Evolutionary conservation across 2,888 invertebrate species (phyloP), one percentile per base, ranked within the genome.

Genomic region (Agrotis puta): DNA sequence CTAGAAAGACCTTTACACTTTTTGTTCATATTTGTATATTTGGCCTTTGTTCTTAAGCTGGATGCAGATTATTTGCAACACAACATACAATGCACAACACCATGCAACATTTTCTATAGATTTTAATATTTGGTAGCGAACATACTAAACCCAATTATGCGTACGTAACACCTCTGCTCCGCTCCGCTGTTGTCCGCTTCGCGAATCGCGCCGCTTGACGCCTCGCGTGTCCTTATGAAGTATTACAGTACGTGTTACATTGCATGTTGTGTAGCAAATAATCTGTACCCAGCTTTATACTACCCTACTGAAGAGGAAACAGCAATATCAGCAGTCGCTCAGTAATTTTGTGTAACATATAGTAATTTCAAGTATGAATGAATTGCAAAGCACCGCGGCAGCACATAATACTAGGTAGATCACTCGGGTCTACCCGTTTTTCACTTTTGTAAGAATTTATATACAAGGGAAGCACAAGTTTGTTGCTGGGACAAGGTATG

Each of bases 401-500:
- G 22, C 58, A 57, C 54, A 47, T 61, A 43, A 47, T 33, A 50
- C 48, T 61, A 65, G 64, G 64, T 50, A 67, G 71, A 64, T 54
- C 62, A 48, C 61, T 24, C 27, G 51, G 9, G 64, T 69, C 58
- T 68, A 59, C 54, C 62, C 57, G 27, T 83, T 83, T 83, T 85
- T 66, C 80, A 83, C 85, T 85, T 85, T 83, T 83, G 74, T 83
- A 83, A 74, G 73, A 62, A 74, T 82, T 79, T 80, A 22, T 72
- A 67, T 51, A 64, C 58, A 65, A 62, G 18, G 20, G 50, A 65
- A 57, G 33, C 56, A 69, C 33, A 64, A n/a, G 13, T 33, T 39
- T 24, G 59, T 47, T 51, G 39, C 2, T 48, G 7, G 11, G 16
- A n/a, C 22, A 56, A 50, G 39, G 56, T 56, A 43, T 48, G 48